Evolutionary conservation across 2,797 vertebrate species (phyloP), one percentile per base, ranked within the genome.

Genomic region (Amniataba percoides): DNA sequence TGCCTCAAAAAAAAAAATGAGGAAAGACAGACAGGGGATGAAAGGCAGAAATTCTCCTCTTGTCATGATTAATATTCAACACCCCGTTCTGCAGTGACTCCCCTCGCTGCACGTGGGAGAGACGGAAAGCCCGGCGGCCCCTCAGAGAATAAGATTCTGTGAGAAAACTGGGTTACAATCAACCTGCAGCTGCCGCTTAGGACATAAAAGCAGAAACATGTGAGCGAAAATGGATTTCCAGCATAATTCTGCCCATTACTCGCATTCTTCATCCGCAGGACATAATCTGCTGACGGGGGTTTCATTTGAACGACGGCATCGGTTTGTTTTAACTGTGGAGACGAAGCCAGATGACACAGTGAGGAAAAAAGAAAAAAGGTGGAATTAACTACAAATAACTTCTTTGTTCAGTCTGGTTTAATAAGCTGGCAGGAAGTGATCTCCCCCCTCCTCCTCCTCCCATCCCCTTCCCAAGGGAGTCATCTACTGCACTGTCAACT

Each of bases 61-160:
- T 59, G 56, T 53, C 49, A 46, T 59, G 34, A 78, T 90, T 83
- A 86, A 87, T 89, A 91, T 92, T 91, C 89, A 87, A 76, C 78
- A 76, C 70, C 53, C 53, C 79, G 63, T 69, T 81, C 76, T 75
- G 85, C 78, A 70, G 82, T 34, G 77, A 49, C 72, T 90, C 65
- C 75, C 63, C 57, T 82, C 43, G 0, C 74, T 59, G 64, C 71
- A 82, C 42, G 46, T 58, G 48, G 51, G 42, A 78, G 68, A 78
- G 63, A 68, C n/a, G 21, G 74, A 63, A 59, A 89, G 65, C 84
- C 84, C 62, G 36, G 46, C 61, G 62, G 61, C 78, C 62, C 72
- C 60, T 65, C 59, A 39, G 80, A 89, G 82, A 64, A 56, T 7
- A 18, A 39, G 61, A 61, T 62, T 62, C 65, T 27, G 70, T n/a